phyloP scores from a whole-genome alignment of 1,140 invertebrate species.

The Pseudachorutes palmiensis region DNA sequence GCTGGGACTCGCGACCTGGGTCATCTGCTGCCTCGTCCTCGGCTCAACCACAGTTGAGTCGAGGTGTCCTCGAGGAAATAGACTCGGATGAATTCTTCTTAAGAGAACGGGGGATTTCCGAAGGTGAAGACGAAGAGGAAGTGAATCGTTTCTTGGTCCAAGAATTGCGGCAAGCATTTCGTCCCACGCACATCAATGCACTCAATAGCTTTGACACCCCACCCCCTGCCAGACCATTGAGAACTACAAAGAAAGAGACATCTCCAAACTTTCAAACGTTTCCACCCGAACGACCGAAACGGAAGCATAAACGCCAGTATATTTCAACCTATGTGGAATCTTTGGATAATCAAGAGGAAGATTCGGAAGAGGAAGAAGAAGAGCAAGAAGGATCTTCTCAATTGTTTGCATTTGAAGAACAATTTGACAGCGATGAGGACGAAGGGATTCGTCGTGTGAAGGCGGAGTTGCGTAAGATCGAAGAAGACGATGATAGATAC shows the following conservation, averaged over 20 bases:
- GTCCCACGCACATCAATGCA: conserved; percentile 52
- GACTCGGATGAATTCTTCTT: conserved; percentile 79
- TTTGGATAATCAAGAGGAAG: not conserved
- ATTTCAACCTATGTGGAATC: conserved; percentile 26
- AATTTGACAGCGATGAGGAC: conserved; percentile 33
- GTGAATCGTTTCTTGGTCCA: conserved; percentile 62
- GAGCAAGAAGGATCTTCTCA: conserved; percentile 35
- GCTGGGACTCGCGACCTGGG: conserved; percentile 30
- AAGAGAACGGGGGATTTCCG: conserved; percentile 63
- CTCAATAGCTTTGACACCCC: conserved; percentile 43
- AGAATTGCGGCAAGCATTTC: conserved; percentile 68
- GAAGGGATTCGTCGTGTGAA: conserved; percentile 25
- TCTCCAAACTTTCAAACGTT: conserved; percentile 40
- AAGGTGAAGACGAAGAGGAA: conserved; percentile 62
- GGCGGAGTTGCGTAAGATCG: conserved; percentile 41
- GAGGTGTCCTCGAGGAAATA: conserved; percentile 64
- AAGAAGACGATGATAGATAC: conserved; percentile 28
- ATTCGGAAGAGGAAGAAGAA: conserved; percentile 32
- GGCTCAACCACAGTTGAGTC: conserved; percentile 1
- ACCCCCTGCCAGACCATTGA: conserved; percentile 32
- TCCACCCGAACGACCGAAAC: conserved; percentile 43
- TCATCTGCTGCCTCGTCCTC: conserved; percentile 35
- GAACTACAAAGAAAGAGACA: conserved; percentile 34
- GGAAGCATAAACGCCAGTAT: conserved; percentile 38
- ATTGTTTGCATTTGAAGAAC: conserved; percentile 34